Percentiles rank a stretch among this genome's conserved stretches.
Evolutionary conservation across 2,113 vertebrate genomes (phyloP).

Genomic region (Callionymus lyra): DNA sequence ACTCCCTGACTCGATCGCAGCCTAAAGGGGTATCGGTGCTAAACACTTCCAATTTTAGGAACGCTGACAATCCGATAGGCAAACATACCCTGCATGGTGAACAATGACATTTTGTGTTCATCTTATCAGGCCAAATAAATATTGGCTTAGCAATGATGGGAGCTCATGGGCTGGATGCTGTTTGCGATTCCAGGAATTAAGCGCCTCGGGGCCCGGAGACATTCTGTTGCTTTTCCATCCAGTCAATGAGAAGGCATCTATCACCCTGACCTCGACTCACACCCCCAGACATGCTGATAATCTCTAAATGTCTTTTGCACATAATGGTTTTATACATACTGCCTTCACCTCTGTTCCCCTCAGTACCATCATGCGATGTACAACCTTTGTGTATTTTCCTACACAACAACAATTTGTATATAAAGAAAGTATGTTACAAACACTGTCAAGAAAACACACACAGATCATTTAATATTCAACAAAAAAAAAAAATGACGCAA

Average conservation of each 20-base stretch:
- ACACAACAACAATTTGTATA: too few species aligned
- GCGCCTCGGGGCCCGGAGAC: conserved; percentile 17
- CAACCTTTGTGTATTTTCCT: too few species aligned
- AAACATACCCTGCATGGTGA: conserved; percentile 15
- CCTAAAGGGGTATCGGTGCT: conserved; percentile 13
- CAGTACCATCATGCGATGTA: too few species aligned
- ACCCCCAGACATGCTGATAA: conserved; percentile 39
- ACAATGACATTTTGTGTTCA: conserved; percentile 36
- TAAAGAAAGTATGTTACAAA: neutral
- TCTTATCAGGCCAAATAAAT: conserved; percentile 48
- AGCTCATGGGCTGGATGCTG: conserved; percentile 29
- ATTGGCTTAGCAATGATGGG: conserved; percentile 34
- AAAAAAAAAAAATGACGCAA: conserved; percentile 26
- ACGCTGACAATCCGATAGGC: conserved; percentile 23
- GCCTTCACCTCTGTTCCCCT: too few species aligned
- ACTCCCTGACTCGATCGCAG: conserved; percentile 19
- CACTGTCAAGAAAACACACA: conserved; percentile 1
- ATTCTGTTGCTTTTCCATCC: conserved; percentile 27
- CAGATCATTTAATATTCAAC: conserved; percentile 3
- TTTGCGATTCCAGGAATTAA: conserved; percentile 41
- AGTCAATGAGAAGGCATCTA: conserved; percentile 28
- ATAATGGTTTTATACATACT: neutral
- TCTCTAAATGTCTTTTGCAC: conserved; percentile 49
- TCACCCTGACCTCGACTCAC: conserved; percentile 40
- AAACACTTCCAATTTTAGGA: conserved; percentile 28